Evolutionary conservation across 1,140 invertebrate species (phyloP).

Genomic region (Drosophila athabasca): DNA sequence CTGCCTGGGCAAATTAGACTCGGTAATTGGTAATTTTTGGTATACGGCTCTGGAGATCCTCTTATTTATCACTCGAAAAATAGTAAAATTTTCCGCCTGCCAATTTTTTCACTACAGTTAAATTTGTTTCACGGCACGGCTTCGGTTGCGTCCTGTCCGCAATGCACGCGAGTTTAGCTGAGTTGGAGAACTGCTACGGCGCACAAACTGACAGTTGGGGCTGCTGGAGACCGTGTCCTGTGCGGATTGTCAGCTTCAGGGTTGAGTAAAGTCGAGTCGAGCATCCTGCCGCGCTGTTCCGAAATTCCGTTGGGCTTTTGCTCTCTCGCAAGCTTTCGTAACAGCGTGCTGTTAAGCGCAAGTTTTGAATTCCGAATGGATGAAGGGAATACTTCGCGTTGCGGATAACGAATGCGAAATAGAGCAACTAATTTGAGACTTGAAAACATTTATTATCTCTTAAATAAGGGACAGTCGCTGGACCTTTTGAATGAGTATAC

Average conservation of each 20-base stretch:
- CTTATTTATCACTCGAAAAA: constrained; percentile 58
- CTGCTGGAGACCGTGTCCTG: constrained; percentile 57
- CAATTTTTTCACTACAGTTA: constrained; percentile 70
- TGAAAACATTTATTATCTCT: too few species aligned
- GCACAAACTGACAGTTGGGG: constrained; percentile 60
- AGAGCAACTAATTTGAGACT: too few species aligned
- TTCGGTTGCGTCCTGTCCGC: constrained; percentile 42
- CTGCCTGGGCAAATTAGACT: constrained; percentile 29
- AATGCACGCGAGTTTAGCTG: constrained; percentile 68
- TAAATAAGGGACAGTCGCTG: too few species aligned
- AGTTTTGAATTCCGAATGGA: not conserved
- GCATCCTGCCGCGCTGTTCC: constrained; percentile 28
- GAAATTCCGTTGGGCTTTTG: constrained; percentile 19
- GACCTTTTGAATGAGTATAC: too few species aligned
- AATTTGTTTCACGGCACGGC: constrained; percentile 47
- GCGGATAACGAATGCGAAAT: not conserved
- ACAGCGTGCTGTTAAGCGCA: constrained; percentile 11
- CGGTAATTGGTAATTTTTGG: constrained; percentile 39
- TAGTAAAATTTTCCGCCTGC: constrained; percentile 44
- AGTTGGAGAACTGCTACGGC: constrained; percentile 70
- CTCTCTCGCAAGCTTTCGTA: constrained; percentile 3
- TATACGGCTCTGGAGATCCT: constrained; percentile 39
- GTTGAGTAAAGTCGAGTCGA: constrained; percentile 58
- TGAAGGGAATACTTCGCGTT: not conserved
- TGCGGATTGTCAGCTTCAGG: constrained; percentile 13